phyloP scores from a whole-genome alignment of 2,888 invertebrate species.

The Conops quadrifasciatus region DNA sequence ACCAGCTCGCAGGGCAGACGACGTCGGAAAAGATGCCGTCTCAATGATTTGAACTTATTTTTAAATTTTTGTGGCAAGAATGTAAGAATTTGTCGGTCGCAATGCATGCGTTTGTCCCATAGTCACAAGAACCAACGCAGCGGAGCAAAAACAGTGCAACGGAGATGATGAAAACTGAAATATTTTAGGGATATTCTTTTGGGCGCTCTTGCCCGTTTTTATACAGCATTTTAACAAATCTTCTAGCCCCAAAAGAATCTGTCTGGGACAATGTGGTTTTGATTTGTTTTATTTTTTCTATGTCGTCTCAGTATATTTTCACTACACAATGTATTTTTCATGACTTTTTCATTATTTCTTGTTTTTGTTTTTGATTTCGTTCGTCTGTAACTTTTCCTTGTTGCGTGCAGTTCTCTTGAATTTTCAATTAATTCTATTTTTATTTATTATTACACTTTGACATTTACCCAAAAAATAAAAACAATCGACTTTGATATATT shows the following conservation, averaged over 20 bases:
- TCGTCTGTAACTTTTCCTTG: neutral
- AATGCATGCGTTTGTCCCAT: neutral
- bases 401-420: neutral
- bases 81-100: conserved; percentile 10
- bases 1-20: neutral
- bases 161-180: neutral
- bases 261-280: no score
- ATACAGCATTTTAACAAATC: no score
- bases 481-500: conserved; percentile 32
- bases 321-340: neutral
- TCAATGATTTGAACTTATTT: conserved; percentile 29
- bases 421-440: neutral
- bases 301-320: neutral
- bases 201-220: neutral
- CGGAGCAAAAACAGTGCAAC: neutral
- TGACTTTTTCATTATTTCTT: neutral
- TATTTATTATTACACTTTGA: neutral
- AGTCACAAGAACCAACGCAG: neutral
- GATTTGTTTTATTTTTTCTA: neutral
- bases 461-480: no score
- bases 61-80: conserved; percentile 33
- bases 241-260: neutral
- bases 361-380: conserved; percentile 1
- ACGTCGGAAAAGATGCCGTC: conserved; percentile 23
- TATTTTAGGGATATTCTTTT: neutral